Evolutionary conservation across 2,888 invertebrate species (phyloP).

Genomic region (Nowickia ferox): DNA sequence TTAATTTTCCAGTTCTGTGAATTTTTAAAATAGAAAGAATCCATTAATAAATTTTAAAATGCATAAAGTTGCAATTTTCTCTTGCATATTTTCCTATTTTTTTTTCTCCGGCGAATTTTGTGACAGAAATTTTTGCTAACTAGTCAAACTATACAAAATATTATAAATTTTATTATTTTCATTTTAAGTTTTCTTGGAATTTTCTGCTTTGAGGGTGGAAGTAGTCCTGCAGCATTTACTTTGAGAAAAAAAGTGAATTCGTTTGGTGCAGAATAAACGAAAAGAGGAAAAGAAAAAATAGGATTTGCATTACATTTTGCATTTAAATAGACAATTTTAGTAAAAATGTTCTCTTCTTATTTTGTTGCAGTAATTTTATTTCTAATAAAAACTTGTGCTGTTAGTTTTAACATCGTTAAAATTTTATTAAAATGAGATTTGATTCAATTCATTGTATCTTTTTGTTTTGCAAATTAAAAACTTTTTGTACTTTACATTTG

Average conservation of each 20-base stretch:
- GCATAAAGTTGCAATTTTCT: conserved; percentile 10
- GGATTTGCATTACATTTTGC: conserved; percentile 62
- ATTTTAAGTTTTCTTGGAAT: neutral
- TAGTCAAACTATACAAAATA: conserved; percentile 35
- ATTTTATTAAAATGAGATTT: conserved; percentile 50
- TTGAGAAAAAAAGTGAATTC: conserved; percentile 2
- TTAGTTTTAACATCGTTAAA: conserved; percentile 40
- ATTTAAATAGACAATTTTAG: conserved; percentile 55
- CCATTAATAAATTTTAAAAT: conserved; percentile 53
- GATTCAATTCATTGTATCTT: conserved; percentile 3
- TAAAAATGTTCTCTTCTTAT: neutral
- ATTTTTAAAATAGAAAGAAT: conserved; percentile 31
- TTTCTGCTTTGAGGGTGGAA: conserved; percentile 26
- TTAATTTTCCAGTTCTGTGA: conserved; percentile 3
- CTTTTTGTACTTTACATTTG: too few relatives aligned
- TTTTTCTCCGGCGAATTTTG: neutral
- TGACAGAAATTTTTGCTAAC: conserved; percentile 30
- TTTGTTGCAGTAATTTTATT: conserved; percentile 30
- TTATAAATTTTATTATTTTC: conserved; percentile 21
- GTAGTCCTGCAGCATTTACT: conserved; percentile 23
- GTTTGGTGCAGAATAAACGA: neutral
- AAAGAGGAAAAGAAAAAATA: neutral
- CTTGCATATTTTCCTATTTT: neutral
- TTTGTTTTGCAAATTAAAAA: neutral
- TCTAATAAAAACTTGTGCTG: conserved; percentile 49